Evolutionary conservation across 2,113 vertebrate genomes (phyloP).

Genomic region (Macquaria australasica): DNA sequence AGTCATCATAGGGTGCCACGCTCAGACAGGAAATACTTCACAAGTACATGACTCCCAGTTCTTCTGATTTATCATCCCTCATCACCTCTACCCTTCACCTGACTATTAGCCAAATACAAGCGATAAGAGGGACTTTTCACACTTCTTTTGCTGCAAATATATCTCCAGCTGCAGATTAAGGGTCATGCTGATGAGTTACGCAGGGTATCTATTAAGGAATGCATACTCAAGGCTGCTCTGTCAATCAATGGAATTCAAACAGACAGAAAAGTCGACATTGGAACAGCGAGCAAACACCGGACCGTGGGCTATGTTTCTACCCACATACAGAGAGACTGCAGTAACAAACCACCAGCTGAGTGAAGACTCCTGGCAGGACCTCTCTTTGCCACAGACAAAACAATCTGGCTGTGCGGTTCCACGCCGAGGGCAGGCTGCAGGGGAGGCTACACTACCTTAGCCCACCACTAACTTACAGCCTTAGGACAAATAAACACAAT

Average conservation of each 20-base stretch:
- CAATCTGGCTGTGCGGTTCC: slow-evolving; percentile 44
- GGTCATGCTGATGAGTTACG: slow-evolving; percentile 13
- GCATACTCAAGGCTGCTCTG: slow-evolving; percentile 24
- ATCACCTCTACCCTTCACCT: slow-evolving; percentile 48
- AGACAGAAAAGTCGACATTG: slow-evolving; percentile 19
- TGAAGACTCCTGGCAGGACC: slow-evolving; percentile 37
- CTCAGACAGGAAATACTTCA: slow-evolving; percentile 35
- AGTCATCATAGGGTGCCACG: background rate
- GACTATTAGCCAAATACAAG: slow-evolving; percentile 34
- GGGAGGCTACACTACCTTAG: slow-evolving; percentile 34
- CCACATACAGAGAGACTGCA: slow-evolving; percentile 35
- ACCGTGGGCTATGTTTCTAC: slow-evolving; percentile 21
- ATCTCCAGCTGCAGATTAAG: slow-evolving; percentile 45
- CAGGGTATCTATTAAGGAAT: slow-evolving; percentile 21
- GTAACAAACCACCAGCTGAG: slow-evolving; percentile 45
- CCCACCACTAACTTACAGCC: slow-evolving; percentile 45
- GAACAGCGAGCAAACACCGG: slow-evolving; percentile 6
- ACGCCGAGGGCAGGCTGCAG: slow-evolving; percentile 42
- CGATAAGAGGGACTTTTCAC: slow-evolving; percentile 37
- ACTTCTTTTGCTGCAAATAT: slow-evolving; percentile 11
- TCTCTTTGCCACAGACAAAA: slow-evolving; percentile 58
- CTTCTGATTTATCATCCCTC: slow-evolving; percentile 48
- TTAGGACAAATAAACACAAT: slow-evolving; percentile 30
- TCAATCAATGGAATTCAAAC: slow-evolving; percentile 31
- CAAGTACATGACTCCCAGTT: slow-evolving; percentile 35